Base-by-base conservation (phyloP, 2,113 vertebrate species). In the Chrysochloris asiatica region DNA sequence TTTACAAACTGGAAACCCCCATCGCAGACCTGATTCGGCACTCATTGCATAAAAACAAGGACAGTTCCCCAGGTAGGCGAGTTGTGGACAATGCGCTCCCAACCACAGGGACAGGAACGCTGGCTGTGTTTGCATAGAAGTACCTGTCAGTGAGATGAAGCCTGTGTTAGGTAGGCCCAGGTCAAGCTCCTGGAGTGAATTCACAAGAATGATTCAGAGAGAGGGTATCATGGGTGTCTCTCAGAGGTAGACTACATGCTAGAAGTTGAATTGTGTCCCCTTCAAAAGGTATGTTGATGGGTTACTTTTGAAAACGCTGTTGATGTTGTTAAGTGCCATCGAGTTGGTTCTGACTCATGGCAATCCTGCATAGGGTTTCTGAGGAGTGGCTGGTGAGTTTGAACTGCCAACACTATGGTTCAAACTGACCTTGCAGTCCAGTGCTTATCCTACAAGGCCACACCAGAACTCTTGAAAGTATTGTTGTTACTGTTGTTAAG, bases 1-100 rank as follows among this genome's bases (percentile, higher is more conserved):
- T 33, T 56, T 50, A 36, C 38, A 65, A 0, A 41, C 69, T 9
- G 12, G 36, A 59, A 79, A 8, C 33, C 47, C 2, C 76, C 1
- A 0, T 13, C 43, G 33, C n/a, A 65, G 48, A 28, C 0, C 0
- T 3, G 30, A 30, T 17, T 2, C 12, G 0, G 47, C 4, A 45
- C 21, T 52, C 17, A 3, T 16, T 17, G 50, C 56, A 17, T 52
- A 63, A 50, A 77, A 12, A 3, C 52, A 54, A 41, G n/a, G n/a
- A n/a, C n/a, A n/a, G n/a, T n/a, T n/a, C n/a, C n/a, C n/a, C n/a
- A 0, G 65, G 22, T 69, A 67, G 87, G 47, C 56, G 78, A 59
- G 45, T 61, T 21, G 48, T 17, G 71, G 38, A 22, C 50, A 8
- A 2, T 0, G 3, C 2, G 11, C 47, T 67, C 14, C 38, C n/a